These are phyloP conservation scores for Macrosoma leucophasiata DNA, from an alignment of 2,888 invertebrate species.

Conservation along the genomic window DNA sequence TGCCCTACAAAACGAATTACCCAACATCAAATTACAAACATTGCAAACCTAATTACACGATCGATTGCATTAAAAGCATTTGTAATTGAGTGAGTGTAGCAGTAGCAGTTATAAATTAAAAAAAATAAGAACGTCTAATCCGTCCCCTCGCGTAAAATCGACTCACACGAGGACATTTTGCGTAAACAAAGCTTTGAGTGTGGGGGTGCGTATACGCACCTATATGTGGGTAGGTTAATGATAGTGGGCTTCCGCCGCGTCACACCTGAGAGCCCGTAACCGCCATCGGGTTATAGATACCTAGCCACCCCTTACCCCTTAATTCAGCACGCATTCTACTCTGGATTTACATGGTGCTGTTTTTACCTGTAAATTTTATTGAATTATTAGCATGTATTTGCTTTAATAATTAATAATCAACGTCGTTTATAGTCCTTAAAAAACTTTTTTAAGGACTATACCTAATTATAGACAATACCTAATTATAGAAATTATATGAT, in stretches of 20 bases:
- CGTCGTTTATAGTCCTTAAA: no score
- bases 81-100: no score
- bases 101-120: no score
- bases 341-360: slow-evolving; percentile 37
- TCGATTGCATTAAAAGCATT: not conserved
- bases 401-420: no score
- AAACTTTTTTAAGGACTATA: no score
- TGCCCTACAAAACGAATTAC: no score
- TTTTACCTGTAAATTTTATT: no score
- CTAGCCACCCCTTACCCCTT: slow-evolving; percentile 50
- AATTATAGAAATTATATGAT: no score
- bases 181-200: slow-evolving; percentile 34
- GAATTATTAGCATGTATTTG: no score
- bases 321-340: slow-evolving; percentile 49
- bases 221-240: slow-evolving; percentile 69
- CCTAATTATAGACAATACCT: no score
- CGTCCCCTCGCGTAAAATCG: slow-evolving; percentile 40
- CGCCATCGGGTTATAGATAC: slow-evolving; percentile 70
- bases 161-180: slow-evolving; percentile 39
- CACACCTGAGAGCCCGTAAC: slow-evolving; percentile 75
- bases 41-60: no score
- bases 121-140: slow-evolving; percentile 39
- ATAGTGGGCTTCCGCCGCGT: slow-evolving; percentile 72
- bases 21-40: no score
- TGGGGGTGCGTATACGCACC: slow-evolving; percentile 49